Base-by-base conservation (phyloP, 1,140 invertebrate species). In the Ptiloglossa arizonensis region DNA sequence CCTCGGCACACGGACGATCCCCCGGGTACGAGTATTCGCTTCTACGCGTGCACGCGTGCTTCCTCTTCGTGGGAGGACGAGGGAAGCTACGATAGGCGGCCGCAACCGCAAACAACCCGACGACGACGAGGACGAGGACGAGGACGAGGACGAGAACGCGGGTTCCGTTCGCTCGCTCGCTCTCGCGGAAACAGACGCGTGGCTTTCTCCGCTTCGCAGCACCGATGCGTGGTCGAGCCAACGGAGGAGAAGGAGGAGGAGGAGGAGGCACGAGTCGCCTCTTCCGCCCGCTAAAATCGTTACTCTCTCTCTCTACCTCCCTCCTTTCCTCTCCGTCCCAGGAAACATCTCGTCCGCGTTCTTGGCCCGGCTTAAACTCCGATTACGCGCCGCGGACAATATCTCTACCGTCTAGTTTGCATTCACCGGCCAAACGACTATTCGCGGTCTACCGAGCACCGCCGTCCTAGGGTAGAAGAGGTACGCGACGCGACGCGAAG, bases 311-410 rank as follows among this genome's bases (percentile, higher is more conserved):
- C 32, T 41, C 41, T 13, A 11, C 13, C 8, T 54, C 41, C 46
- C 22, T 29, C 1, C 19, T n/a, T 44, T 15, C 52, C 54, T 63
- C 22, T 29, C 1, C 19, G 24, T 44, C 11, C 52, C 54, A 60
- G 87, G 75, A 84, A 87, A 87, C 82, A 79, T 83, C 82, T 87
- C 87, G 83, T 83, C 82, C 78, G 72, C 22, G 68, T 88, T 85
- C 84, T 87, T 84, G 80, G 85, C 63, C 73, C 67, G 64, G 80
- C 82, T 88, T 87, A 86, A 88, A 89, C 82, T 90, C 82, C 82
- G 87, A 89, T 90, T 90, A 89, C 87, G 80, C 81, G 63, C 78
- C 73, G 69, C 56, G 77, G 83, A 88, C 89, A 88, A 88, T 87
- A 87, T 83, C 83, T 89, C 68, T 72, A 44, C 86, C 77, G 80